Conservation (phyloP, 2,888 invertebrate genomes). For the Epicampocera succincta region DNA sequence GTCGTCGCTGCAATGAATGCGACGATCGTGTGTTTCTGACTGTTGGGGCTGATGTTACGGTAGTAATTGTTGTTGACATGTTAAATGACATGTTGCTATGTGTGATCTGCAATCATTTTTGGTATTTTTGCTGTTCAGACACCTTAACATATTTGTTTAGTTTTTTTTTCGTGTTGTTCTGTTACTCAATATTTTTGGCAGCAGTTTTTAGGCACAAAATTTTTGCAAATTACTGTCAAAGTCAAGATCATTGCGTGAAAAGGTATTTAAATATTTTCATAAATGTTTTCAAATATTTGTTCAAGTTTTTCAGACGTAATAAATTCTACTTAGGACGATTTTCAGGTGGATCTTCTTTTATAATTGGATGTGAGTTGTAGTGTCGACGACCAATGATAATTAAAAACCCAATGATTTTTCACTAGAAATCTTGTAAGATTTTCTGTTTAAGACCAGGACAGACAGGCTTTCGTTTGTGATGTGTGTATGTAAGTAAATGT, state of each 20-base stretch:
- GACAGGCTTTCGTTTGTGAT: too few relatives aligned
- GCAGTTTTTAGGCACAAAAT: conserved; percentile 58
- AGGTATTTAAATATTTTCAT: conserved; percentile 61
- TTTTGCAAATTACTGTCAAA: conserved; percentile 68
- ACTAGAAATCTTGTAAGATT: too few relatives aligned
- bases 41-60: conserved; percentile 62
- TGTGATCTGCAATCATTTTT: conserved; percentile 72
- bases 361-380: too few relatives aligned
- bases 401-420: too few relatives aligned
- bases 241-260: conserved; percentile 65
- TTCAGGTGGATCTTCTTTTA: conserved; percentile 48
- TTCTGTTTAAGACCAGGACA: too few relatives aligned
- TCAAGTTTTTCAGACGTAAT: conserved; percentile 3
- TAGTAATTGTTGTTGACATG: conserved; percentile 79
- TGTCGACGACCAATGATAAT: too few relatives aligned
- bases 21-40: conserved; percentile 46
- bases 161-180: neutral
- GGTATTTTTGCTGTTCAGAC: conserved; percentile 64
- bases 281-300: conserved; percentile 63
- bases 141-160: conserved; percentile 25
- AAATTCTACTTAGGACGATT: conserved; percentile 19
- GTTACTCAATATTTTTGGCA: conserved; percentile 12
- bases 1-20: conserved; percentile 16
- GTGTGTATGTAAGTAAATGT: too few relatives aligned
- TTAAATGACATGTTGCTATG: conserved; percentile 73